Evolutionary conservation across 2,113 vertebrate species (phyloP).

Genomic region (Nesospiza acunhae): DNA sequence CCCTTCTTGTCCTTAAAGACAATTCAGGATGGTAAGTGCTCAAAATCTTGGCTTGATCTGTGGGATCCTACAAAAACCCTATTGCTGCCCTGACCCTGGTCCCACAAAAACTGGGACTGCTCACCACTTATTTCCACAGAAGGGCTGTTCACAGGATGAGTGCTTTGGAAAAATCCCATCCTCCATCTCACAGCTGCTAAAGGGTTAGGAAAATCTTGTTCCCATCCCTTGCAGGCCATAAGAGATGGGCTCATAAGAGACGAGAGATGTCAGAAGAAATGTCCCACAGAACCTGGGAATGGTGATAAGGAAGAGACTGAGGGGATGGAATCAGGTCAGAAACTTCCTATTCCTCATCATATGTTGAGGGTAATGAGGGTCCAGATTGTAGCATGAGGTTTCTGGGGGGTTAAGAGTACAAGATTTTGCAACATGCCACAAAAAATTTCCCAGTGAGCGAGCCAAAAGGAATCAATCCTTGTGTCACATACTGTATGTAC

Average conservation of each 20-base stretch:
- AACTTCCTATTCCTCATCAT: neutral
- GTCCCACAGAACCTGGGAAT: neutral
- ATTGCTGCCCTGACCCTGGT: neutral
- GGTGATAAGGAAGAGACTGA: neutral
- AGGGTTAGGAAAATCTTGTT: neutral
- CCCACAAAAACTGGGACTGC: accelerated
- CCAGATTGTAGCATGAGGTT: neutral
- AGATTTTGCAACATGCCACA: neutral
- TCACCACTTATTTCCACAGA: neutral
- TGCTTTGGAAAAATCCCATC: neutral
- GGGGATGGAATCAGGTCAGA: neutral
- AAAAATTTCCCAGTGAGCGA: neutral
- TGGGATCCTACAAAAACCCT: neutral
- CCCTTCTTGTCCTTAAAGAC: neutral
- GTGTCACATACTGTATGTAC: neutral
- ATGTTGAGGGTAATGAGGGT: neutral
- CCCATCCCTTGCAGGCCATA: neutral
- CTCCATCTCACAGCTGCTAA: neutral
- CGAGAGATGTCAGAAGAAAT: neutral
- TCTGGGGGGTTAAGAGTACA: neutral
- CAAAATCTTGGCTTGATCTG: neutral
- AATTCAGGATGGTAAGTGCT: neutral
- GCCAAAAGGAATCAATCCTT: neutral
- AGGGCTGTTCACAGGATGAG: neutral
- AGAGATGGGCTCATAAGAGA: neutral